phyloP scores from a whole-genome alignment of 2,888 invertebrate species.

The Globia sparganii region DNA sequence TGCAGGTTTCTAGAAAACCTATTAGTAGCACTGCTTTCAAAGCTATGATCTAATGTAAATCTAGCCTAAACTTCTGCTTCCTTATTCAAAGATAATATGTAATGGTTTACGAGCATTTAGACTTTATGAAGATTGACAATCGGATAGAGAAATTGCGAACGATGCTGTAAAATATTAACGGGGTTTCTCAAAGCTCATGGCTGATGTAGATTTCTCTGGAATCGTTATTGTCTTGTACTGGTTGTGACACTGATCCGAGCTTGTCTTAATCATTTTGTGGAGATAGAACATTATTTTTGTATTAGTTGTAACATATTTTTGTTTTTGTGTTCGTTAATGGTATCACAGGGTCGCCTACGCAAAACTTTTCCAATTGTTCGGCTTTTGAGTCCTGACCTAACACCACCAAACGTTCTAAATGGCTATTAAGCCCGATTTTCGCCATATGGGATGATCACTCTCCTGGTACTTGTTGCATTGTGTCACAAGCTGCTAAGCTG shows the following conservation, averaged over 20 bases:
- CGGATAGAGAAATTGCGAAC: slow-evolving; percentile 49
- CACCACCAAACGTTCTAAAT: slow-evolving; percentile 16
- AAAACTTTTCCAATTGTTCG: background rate
- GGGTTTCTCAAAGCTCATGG: slow-evolving; percentile 23
- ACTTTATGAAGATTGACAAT: slow-evolving; percentile 61
- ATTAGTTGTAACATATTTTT: background rate
- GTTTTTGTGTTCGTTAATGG: background rate
- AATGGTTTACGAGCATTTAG: slow-evolving; percentile 49
- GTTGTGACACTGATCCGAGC: slow-evolving; percentile 4
- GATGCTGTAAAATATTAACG: slow-evolving; percentile 51
- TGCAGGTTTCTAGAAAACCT: slow-evolving; percentile 39
- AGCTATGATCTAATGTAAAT: slow-evolving; percentile 45
- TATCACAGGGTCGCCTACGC: slow-evolving; percentile 37
- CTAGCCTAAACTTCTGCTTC: slow-evolving; percentile 49
- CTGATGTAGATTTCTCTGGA: slow-evolving; percentile 32
- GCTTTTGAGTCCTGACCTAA: background rate
- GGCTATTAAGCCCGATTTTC: slow-evolving; percentile 8
- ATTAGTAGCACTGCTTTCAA: slow-evolving; percentile 47
- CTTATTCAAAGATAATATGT: slow-evolving; percentile 50
- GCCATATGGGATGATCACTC: slow-evolving; percentile 25
- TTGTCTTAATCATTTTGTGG: slow-evolving; percentile 4
- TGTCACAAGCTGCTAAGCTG: slow-evolving; percentile 47
- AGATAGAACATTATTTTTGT: background rate
- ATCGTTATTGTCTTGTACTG: slow-evolving; percentile 3
- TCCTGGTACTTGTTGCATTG: slow-evolving; percentile 52